Evolutionary conservation across 2,888 invertebrate species (phyloP), one percentile per base, ranked within the genome.

Genomic region (Thymelicus sylvestris): DNA sequence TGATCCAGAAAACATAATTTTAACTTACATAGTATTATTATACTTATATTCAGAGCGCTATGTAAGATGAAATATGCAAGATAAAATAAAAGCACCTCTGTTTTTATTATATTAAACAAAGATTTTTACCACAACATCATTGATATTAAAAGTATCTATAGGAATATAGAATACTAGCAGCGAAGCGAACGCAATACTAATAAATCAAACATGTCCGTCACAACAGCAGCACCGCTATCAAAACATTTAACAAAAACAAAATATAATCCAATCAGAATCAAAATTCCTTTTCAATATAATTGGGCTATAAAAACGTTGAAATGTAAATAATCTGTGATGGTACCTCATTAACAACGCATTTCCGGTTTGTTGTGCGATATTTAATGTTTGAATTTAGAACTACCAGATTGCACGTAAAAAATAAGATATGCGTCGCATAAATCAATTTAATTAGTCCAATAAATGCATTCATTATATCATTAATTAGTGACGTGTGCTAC

Each of bases 281-380:
- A 63, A 68, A 72, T 68, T 59, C 72, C 71, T 65, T 70, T 64
- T 70, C 57, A 70, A 70, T 74, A 73, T 77, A 76, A 77, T 76
- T 77, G 76, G 76, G 67, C 71, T 72, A 76, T 77, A 76, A 77
- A 77, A 77, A 73, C 64, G 75, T 74, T 75, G 67, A 73, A 75
- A 66, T 47, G 50, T 60, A 68, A 75, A 75, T 76, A 74, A 73
- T 75, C 66, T 67, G 59, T 67, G 73, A 63, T 65, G 64, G 38
- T 64, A 59, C 62, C 5, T 72, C 73, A 73, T 74, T 74, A 74
- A 71, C 44, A 44, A 44, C 41, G 41, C 44, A 62, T 62, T 67
- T 67, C 38, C 50, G 50, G 31, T 60, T 67, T 61, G 13, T 67
- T 47, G 59, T 66, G 57, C 62, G 62, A 62, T 66, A 66, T 47